A percentile compares a stretch with the other conserved stretches of the same genome.
Evolutionary conservation across 2,113 vertebrate species (phyloP).

Genomic region (Orthonyx spaldingii): DNA sequence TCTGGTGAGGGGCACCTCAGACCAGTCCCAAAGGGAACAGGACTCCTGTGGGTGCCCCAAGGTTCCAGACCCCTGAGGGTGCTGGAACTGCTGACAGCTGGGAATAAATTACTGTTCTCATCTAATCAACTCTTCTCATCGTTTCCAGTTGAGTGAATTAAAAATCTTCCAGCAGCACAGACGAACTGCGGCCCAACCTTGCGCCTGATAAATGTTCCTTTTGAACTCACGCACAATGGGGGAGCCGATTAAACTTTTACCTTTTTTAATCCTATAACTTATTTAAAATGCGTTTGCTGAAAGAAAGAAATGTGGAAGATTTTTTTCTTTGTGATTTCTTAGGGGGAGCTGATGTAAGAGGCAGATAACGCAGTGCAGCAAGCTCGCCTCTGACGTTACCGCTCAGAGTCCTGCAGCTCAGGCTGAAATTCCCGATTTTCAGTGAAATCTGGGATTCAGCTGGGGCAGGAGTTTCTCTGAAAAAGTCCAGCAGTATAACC

Average conservation of each 20-base stretch:
- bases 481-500: background rate
- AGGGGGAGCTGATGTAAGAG: background rate
- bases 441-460: background rate
- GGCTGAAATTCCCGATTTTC: background rate
- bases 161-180: background rate
- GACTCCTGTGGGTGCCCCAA: background rate
- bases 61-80: background rate
- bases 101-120: background rate
- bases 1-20: background rate
- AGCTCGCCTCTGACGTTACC: background rate
- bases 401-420: fast-evolving
- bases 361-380: background rate
- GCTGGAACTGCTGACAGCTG: background rate
- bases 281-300: background rate
- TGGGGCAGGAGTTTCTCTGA: background rate
- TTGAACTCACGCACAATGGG: background rate
- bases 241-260: background rate
- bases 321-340: background rate
- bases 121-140: slow-evolving; percentile 27
- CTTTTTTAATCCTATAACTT: slow-evolving; percentile 9
- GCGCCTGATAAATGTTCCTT: background rate
- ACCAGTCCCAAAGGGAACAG: background rate
- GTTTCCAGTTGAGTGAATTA: slow-evolving; percentile 15
- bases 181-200: background rate
- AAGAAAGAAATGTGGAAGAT: background rate